Evolutionary conservation across 2,888 invertebrate genomes (phyloP).

Genomic region (Agrypnus murinus): DNA sequence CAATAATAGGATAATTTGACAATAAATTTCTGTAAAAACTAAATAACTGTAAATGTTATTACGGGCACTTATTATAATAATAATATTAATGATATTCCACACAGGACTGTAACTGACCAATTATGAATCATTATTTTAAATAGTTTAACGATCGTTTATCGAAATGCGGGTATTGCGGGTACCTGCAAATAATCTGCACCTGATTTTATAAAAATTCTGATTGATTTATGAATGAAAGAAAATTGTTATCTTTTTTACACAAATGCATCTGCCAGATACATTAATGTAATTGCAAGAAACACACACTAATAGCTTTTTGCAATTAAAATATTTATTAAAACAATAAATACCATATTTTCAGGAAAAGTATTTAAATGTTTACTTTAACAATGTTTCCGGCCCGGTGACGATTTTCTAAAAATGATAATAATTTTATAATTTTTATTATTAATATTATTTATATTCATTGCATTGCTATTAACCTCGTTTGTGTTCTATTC

Average conservation of each 20-base stretch:
- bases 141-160: background rate
- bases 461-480: too few relatives aligned
- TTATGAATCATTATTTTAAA: slow-evolving; percentile 18
- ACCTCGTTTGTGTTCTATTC: background rate
- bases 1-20: too few relatives aligned
- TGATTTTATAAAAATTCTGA: slow-evolving; percentile 4
- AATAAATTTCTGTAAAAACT: too few relatives aligned
- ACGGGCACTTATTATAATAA: too few relatives aligned
- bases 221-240: slow-evolving; percentile 13
- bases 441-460: too few relatives aligned
- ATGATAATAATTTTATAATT: too few relatives aligned
- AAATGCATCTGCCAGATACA: background rate
- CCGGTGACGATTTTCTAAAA: background rate
- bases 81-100: too few relatives aligned
- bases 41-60: too few relatives aligned
- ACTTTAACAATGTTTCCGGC: background rate
- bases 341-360: background rate
- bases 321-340: slow-evolving; percentile 9
- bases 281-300: background rate
- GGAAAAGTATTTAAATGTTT: background rate
- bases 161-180: slow-evolving; percentile 32
- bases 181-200: slow-evolving; percentile 30
- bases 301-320: background rate
- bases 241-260: background rate
- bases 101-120: slow-evolving; percentile 28